Evolutionary conservation across 2,113 vertebrate species (phyloP).

Genomic region (Actinemys pallida): DNA sequence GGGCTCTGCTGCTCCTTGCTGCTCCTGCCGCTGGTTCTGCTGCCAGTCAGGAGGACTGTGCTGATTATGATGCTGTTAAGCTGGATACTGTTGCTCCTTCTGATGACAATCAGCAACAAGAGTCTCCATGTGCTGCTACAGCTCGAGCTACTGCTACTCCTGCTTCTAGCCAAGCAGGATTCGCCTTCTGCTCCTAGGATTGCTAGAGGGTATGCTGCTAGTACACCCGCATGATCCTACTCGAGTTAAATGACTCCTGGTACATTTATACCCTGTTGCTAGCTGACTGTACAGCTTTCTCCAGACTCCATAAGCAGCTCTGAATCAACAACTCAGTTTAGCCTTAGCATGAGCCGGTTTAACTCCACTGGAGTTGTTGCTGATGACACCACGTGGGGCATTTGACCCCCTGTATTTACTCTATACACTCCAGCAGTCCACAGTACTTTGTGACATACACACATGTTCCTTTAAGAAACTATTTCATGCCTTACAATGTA

Average conservation of each 20-base stretch:
- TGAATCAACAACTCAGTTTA: background rate
- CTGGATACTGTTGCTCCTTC: background rate
- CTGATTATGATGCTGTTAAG: background rate
- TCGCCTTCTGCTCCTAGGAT: background rate
- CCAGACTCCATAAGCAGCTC: background rate
- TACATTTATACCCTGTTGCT: background rate
- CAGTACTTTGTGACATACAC: background rate
- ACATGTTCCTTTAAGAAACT: background rate
- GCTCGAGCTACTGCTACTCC: background rate
- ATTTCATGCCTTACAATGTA: background rate
- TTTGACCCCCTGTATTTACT: background rate
- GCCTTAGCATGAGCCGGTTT: background rate
- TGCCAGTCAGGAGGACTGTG: background rate
- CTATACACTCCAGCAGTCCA: background rate
- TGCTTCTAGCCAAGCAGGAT: background rate
- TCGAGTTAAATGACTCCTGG: background rate
- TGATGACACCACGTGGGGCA: background rate
- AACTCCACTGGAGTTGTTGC: background rate
- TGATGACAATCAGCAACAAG: background rate
- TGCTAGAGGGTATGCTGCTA: background rate
- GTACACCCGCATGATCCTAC: background rate
- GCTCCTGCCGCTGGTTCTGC: background rate
- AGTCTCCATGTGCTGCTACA: background rate
- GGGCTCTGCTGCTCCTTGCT: background rate
- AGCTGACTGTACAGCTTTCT: background rate